Conservation (phyloP, 2,888 invertebrate genomes). For the Dryococelus australis region DNA sequence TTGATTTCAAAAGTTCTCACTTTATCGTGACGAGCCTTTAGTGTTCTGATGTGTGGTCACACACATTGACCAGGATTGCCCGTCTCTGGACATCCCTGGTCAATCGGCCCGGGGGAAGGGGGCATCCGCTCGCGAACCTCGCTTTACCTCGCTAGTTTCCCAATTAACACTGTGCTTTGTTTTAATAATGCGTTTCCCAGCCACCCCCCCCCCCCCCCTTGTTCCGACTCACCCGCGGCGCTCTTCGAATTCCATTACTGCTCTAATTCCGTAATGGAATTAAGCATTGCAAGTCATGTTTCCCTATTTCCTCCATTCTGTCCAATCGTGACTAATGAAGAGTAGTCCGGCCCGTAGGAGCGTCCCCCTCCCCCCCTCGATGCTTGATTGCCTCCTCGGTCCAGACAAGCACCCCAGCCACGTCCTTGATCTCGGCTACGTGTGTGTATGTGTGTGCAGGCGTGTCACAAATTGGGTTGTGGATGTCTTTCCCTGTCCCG, state of each 20-base stretch:
- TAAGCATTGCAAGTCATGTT: neutral
- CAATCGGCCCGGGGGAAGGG: too few species aligned
- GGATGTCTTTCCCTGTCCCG: neutral
- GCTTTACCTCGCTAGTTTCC: neutral
- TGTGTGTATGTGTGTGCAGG: neutral
- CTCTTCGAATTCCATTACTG: slow-evolving; percentile 9
- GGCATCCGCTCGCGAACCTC: neutral
- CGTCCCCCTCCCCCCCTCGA: neutral
- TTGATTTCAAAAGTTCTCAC: too few species aligned
- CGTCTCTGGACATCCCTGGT: neutral
- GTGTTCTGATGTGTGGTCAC: too few species aligned
- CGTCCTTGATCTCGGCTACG: neutral
- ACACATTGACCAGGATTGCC: too few species aligned
- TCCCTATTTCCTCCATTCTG: neutral
- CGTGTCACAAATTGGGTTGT: neutral
- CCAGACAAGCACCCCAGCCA: neutral
- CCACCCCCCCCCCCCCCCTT: neutral
- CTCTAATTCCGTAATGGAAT: slow-evolving; percentile 16
- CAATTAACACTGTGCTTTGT: neutral
- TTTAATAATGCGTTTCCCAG: slow-evolving; percentile 1
- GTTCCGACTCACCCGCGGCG: neutral
- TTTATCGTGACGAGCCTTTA: too few species aligned
- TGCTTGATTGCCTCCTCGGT: neutral
- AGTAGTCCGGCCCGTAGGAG: neutral
- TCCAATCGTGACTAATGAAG: neutral